phyloP scores from a whole-genome alignment of 2,888 invertebrate genomes.

The Drosophila nr. perissopoda region DNA sequence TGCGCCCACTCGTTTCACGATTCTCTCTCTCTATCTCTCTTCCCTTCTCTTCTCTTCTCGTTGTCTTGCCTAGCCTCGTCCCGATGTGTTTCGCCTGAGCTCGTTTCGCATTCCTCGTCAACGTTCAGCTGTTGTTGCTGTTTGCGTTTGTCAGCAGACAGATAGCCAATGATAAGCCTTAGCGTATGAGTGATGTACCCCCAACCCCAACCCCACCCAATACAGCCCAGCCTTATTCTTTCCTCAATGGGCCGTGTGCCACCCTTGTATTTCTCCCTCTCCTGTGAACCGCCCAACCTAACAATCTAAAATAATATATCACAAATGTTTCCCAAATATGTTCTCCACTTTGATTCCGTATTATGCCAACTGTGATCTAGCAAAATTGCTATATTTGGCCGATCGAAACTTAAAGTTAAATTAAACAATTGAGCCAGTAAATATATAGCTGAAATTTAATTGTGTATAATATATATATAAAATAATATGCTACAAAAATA shows the following conservation, averaged over 20 bases:
- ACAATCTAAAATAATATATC: background rate
- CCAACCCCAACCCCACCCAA: background rate
- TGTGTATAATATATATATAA: background rate
- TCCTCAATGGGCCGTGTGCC: conserved; percentile 10
- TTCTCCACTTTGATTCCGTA: background rate
- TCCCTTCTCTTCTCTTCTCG: conserved; percentile 23
- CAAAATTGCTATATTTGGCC: background rate
- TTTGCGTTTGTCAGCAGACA: conserved; percentile 77
- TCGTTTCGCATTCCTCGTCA: conserved; percentile 30
- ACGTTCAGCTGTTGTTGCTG: conserved; percentile 35
- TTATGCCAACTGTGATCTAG: background rate
- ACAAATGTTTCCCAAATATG: background rate
- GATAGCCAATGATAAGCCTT: conserved; percentile 79
- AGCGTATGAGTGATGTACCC: conserved; percentile 76
- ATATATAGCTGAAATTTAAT: background rate
- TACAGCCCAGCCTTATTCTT: conserved; percentile 3
- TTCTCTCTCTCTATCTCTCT: conserved; percentile 12
- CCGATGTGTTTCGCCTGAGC: background rate
- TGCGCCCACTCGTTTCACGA: conserved; percentile 40
- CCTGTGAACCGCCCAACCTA: background rate
- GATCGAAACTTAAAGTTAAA: background rate
- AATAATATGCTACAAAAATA: background rate
- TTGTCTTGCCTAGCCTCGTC: conserved; percentile 11
- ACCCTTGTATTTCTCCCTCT: conserved; percentile 8
- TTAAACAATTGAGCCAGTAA: background rate